Evolutionary conservation across 2,888 invertebrate genomes (phyloP).

Genomic region (Tanaodytes sp.): DNA sequence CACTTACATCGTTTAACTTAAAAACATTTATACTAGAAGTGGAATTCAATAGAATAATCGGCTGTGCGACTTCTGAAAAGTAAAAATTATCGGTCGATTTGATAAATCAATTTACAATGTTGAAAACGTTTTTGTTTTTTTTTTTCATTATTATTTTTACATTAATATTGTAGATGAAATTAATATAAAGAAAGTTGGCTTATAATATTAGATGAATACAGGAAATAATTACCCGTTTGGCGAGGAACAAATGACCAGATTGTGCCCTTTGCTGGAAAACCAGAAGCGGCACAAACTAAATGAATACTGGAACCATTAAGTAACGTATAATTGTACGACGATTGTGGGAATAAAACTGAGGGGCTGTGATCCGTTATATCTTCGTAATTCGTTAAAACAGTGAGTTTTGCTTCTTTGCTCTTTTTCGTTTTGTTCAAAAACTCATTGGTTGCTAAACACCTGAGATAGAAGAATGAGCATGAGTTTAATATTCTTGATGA

Average conservation of each 20-base stretch:
- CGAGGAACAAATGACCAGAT: constrained; percentile 71
- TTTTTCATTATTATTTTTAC: too few species aligned
- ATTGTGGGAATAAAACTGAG: constrained; percentile 66
- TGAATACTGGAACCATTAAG: constrained; percentile 71
- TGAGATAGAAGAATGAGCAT: too few species aligned
- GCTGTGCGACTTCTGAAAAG: constrained; percentile 57
- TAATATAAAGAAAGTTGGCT: too few species aligned
- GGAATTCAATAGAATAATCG: constrained; percentile 65
- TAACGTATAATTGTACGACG: constrained; percentile 66
- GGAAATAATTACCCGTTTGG: constrained; percentile 49
- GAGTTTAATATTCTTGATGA: not conserved
- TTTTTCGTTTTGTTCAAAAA: constrained; percentile 70
- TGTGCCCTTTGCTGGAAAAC: constrained; percentile 70
- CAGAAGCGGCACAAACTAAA: constrained; percentile 74
- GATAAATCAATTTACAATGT: too few species aligned
- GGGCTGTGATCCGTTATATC: constrained; percentile 13
- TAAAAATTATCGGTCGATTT: too few species aligned
- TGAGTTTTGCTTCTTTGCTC: constrained; percentile 70
- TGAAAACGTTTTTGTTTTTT: too few species aligned
- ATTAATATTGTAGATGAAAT: too few species aligned
- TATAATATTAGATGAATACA: too few species aligned
- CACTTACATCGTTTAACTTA: constrained; percentile 62
- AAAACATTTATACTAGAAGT: constrained; percentile 67
- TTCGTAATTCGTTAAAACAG: constrained; percentile 59
- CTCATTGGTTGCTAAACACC: constrained; percentile 71